Evolutionary conservation across 2,888 invertebrate species (phyloP).

Genomic region (Cenopis cana): DNA sequence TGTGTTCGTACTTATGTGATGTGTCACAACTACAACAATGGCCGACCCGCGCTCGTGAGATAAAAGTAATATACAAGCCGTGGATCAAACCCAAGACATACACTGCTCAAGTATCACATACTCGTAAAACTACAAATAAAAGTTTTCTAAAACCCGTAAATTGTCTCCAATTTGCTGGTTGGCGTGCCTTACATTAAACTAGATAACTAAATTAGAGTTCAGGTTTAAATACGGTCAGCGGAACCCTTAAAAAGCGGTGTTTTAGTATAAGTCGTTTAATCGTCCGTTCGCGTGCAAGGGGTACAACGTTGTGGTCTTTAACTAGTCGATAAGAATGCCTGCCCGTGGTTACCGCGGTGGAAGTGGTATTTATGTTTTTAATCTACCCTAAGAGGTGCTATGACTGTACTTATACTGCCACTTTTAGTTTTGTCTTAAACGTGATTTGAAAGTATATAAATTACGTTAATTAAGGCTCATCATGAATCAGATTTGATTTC

Average conservation of each 20-base stretch:
- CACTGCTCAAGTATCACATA: too few species aligned
- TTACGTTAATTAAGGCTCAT: too few species aligned
- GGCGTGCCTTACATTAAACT: background rate
- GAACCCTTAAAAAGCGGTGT: slow-evolving; percentile 66
- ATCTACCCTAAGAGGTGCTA: slow-evolving; percentile 69
- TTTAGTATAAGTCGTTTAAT: slow-evolving; percentile 72
- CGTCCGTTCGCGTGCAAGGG: slow-evolving; percentile 71
- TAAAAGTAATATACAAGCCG: too few species aligned
- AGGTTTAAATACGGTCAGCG: slow-evolving; percentile 26
- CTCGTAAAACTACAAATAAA: too few species aligned
- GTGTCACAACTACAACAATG: too few species aligned
- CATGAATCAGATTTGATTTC: too few species aligned
- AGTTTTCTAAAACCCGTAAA: too few species aligned
- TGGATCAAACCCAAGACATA: too few species aligned
- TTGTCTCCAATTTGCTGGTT: background rate
- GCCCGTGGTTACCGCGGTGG: slow-evolving; percentile 62
- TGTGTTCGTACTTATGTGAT: too few species aligned
- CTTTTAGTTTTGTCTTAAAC: background rate
- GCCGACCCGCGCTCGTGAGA: too few species aligned
- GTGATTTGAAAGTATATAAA: background rate
- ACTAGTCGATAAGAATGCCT: slow-evolving; percentile 60
- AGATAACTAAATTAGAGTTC: background rate
- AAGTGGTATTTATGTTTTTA: slow-evolving; percentile 74
- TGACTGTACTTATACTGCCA: slow-evolving; percentile 56
- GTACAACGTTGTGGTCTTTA: slow-evolving; percentile 66